These are phyloP conservation scores for Archips xylosteana DNA, from an alignment of 2,888 invertebrate species.

Conservation along the genomic window DNA sequence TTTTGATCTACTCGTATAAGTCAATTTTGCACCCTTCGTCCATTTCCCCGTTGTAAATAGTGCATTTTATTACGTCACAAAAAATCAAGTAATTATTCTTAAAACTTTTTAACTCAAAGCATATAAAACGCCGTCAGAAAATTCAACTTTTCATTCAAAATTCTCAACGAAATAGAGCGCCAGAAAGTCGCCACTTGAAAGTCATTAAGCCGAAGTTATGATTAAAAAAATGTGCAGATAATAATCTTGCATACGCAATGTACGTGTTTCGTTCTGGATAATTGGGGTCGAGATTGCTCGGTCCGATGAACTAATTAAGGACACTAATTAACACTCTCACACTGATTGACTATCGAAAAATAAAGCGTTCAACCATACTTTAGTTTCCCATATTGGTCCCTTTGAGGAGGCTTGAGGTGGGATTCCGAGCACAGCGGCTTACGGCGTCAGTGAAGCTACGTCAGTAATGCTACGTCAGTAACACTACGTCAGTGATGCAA, in stretches of 20 bases:
- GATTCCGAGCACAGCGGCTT: too few species aligned
- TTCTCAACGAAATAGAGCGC: neutral
- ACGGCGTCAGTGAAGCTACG: too few species aligned
- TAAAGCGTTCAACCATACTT: too few species aligned
- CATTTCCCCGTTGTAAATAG: too few species aligned
- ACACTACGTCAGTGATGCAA: too few species aligned
- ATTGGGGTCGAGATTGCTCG: neutral
- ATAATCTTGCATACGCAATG: neutral
- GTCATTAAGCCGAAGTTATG: conserved; percentile 20
- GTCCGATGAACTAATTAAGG: neutral
- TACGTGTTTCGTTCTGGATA: conserved; percentile 1
- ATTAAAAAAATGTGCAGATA: neutral
- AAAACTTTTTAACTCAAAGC: conserved; percentile 15
- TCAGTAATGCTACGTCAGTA: too few species aligned
- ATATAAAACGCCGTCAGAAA: neutral
- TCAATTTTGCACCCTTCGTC: too few species aligned
- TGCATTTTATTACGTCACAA: neutral
- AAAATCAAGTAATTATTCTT: neutral
- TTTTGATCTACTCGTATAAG: neutral
- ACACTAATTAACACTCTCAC: neutral
- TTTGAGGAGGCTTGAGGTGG: too few species aligned
- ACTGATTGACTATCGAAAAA: neutral
- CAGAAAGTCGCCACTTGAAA: conserved; percentile 23
- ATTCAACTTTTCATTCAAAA: neutral
- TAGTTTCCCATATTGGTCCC: too few species aligned